Conservation (phyloP, 2,797 vertebrate genomes). For the Cynopterus sphinx region DNA sequence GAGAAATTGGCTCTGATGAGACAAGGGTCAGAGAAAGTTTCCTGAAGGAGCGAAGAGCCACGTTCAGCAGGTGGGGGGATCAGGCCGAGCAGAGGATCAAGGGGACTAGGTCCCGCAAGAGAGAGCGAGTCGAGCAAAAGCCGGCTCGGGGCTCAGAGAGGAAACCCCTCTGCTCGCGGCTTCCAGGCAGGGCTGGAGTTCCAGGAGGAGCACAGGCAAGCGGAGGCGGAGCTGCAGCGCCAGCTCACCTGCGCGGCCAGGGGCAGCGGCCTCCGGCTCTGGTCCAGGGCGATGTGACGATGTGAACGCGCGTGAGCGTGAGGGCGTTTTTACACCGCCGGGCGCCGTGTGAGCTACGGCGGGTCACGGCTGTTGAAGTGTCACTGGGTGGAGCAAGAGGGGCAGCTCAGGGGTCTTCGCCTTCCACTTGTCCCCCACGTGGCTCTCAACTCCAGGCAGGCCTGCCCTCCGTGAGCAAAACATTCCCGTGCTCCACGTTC, state of each 20-base stretch:
- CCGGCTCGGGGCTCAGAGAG: neutral
- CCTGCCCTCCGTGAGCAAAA: neutral
- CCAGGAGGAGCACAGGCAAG: neutral
- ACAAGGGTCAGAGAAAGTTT: neutral
- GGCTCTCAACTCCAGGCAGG: neutral
- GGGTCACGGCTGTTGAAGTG: neutral
- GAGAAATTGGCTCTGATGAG: neutral
- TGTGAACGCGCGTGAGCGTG: accelerated
- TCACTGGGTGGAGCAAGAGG: neutral
- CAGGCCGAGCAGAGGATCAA: neutral
- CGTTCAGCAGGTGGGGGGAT: neutral
- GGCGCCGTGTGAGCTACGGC: accelerated
- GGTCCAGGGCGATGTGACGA: neutral
- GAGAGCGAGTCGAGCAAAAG: neutral
- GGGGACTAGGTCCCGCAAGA: neutral
- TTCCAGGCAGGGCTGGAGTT: neutral
- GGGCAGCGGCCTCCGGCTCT: neutral
- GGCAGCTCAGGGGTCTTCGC: neutral
- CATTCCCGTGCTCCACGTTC: neutral
- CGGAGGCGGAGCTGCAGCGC: accelerated
- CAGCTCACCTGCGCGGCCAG: accelerated
- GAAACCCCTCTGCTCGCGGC: neutral
- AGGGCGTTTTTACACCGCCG: neutral
- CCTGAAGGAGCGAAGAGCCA: neutral
- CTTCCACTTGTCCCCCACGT: accelerated